phyloP scores from a whole-genome alignment of 2,113 vertebrate species.

The Neolamprologus tretocephalus region DNA sequence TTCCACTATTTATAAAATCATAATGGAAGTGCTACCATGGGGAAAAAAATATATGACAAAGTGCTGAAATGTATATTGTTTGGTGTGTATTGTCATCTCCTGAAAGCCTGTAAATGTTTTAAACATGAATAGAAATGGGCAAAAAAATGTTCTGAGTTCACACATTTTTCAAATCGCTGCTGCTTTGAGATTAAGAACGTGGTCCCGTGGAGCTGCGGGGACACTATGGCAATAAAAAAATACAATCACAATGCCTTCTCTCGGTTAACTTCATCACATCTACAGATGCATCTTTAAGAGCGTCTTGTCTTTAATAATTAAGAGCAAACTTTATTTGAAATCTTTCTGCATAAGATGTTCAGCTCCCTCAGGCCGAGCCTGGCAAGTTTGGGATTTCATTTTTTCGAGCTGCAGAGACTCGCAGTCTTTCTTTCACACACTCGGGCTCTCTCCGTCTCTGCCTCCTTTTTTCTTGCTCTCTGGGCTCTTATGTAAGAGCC shows the following conservation, averaged over 20 bases:
- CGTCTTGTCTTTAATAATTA: slow-evolving; percentile 58
- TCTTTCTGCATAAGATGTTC: slow-evolving; percentile 39
- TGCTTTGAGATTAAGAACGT: neutral
- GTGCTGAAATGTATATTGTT: neutral
- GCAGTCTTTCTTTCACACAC: slow-evolving; percentile 6
- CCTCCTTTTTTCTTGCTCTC: slow-evolving; percentile 47
- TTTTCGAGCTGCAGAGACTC: slow-evolving; percentile 34
- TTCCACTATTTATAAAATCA: neutral
- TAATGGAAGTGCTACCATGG: neutral
- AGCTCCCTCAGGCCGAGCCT: slow-evolving; percentile 32
- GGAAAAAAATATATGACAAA: neutral
- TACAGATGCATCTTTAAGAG: slow-evolving; percentile 13
- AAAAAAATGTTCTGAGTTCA: neutral
- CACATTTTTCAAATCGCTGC: neutral
- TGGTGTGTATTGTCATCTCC: neutral
- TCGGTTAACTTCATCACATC: neutral
- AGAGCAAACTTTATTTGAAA: slow-evolving; percentile 54
- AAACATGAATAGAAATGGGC: neutral
- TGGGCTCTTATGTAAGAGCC: slow-evolving; percentile 63
- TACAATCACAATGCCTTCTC: neutral
- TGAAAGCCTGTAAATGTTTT: neutral
- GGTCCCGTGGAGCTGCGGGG: neutral
- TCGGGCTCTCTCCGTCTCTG: slow-evolving; percentile 11
- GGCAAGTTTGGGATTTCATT: slow-evolving; percentile 51
- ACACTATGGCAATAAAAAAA: neutral